Base-by-base conservation (phyloP, 2,888 invertebrate species). In the Tetragonisca angustula region DNA sequence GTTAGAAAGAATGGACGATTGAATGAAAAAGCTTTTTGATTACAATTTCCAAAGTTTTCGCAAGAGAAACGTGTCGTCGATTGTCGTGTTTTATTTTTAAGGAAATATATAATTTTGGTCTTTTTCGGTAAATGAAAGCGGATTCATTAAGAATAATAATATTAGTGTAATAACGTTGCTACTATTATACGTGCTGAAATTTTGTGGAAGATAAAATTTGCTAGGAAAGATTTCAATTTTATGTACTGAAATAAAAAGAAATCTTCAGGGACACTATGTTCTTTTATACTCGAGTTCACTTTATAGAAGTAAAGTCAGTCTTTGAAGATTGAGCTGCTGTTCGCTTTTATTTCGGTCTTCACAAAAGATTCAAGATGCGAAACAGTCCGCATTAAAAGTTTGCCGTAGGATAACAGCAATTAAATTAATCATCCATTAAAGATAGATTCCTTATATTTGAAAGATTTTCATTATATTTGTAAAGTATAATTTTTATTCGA, bases 301-400 rank as follows among this genome's bases (percentile, higher is more conserved):
- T 65, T 65, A 36, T 36, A 65, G 15, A 36, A 36, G 64, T 36
- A 36, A 65, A 65, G 21, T 13, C 32, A 36, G 15, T 5, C 36
- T 36, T 36, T 36, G 36, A 36, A 64, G 36, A 36, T 64, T 32
- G 36, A 13, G 64, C 15, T 59, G 15, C 59, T 13, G 24, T 59
- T 15, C 24, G 64, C 36, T 65, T 65, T 65, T 65, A 65, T 65
- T 65, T 24, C 64, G 21, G 9, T 65, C 64, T n/a, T 43, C 36
- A n/a, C 36, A 65, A 36, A 36, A 36, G 64, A 13, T 36, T 2
- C 13, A 3, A 6, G 0, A 65, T 65, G 3, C 9, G 62, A 62
- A 62, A 32, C 21, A 19, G 21, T 21, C 13, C 21, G 11, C 4
- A 21, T 32, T 4, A 32, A 64, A 32, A 32, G 21, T 27, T 61